These are phyloP conservation scores for Drosophila paramelanica DNA, from an alignment of 2,888 invertebrate genomes.

Conservation along the genomic window DNA sequence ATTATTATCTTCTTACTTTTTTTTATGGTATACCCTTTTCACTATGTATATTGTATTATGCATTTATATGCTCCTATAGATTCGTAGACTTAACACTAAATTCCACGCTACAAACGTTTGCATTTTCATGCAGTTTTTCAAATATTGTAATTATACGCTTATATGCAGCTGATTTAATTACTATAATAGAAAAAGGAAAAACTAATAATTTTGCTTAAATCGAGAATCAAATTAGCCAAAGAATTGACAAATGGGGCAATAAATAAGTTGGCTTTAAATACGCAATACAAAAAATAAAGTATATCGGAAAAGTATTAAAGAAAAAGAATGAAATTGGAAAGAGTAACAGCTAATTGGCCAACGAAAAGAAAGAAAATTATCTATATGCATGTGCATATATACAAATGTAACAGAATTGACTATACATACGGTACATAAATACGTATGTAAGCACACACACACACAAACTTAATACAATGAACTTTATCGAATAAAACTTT, in stretches of 20 bases:
- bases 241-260: constrained; percentile 64
- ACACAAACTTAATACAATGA: constrained; percentile 70
- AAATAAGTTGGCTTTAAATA: constrained; percentile 68
- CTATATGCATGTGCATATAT: constrained; percentile 13
- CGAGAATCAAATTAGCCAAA: constrained; percentile 73
- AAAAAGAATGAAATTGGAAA: constrained; percentile 10
- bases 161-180: constrained; percentile 34
- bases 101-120: constrained; percentile 43
- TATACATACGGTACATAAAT: constrained; percentile 21
- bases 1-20: neutral
- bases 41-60: constrained; percentile 60
- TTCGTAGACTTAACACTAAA: constrained; percentile 42
- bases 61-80: constrained; percentile 63
- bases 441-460: constrained; percentile 21
- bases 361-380: constrained; percentile 30
- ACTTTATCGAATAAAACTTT: constrained; percentile 81
- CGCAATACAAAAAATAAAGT: constrained; percentile 19
- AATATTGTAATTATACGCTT: constrained; percentile 25
- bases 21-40: constrained; percentile 25
- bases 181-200: constrained; percentile 19
- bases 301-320: neutral
- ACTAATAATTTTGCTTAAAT: constrained; percentile 46
- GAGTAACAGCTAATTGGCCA: constrained; percentile 36
- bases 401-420: constrained; percentile 29
- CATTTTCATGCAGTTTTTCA: constrained; percentile 41